phyloP scores from a whole-genome alignment of 2,113 vertebrate genomes.

The Anolis carolinensis region DNA sequence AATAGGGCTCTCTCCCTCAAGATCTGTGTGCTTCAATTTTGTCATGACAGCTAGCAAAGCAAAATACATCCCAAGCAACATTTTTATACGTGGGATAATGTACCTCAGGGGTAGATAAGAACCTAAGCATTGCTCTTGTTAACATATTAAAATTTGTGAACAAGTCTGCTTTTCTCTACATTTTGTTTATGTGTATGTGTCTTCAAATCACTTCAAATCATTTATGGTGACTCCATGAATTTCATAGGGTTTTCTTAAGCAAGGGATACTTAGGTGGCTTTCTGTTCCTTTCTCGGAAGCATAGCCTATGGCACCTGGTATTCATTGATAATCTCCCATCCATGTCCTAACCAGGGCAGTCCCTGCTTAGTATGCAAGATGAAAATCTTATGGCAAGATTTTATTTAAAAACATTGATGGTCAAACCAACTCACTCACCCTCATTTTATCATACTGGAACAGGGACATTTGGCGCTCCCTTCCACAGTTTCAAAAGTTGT shows the following conservation, averaged over 20 bases:
- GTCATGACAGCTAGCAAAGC: background rate
- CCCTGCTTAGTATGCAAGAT: no score
- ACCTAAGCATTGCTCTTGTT: background rate
- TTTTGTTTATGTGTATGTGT: no score
- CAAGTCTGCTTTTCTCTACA: background rate
- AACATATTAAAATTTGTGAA: background rate
- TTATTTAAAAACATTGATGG: background rate
- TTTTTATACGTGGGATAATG: background rate
- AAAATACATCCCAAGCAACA: background rate
- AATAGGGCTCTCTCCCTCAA: background rate
- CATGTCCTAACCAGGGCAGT: no score
- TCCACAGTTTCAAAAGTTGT: background rate
- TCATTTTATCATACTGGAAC: background rate
- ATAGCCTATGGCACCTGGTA: no score
- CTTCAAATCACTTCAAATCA: no score
- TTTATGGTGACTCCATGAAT: no score
- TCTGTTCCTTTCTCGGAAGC: no score
- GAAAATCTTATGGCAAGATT: background rate
- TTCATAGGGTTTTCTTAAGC: no score
- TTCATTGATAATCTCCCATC: no score
- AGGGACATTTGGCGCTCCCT: background rate
- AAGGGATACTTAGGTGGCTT: no score
- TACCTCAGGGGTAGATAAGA: conserved; percentile 22
- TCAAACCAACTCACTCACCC: background rate
- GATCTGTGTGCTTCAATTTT: background rate